phyloP scores from a whole-genome alignment of 2,113 vertebrate species.

The Piaya cayana region DNA sequence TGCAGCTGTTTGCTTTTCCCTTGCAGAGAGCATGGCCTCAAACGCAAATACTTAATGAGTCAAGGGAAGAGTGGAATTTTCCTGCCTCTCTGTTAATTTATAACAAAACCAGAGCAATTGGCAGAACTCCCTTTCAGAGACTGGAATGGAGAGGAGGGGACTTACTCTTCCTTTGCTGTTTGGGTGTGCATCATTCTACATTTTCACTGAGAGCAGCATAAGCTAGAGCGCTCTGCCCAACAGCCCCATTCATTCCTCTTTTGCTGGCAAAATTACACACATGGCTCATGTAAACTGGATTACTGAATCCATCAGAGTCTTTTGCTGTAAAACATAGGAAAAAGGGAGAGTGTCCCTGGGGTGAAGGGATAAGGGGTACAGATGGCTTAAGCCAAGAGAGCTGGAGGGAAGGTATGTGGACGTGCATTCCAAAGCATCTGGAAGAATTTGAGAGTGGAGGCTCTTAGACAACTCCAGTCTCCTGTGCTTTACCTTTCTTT shows the following conservation, averaged over 20 bases:
- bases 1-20: conserved; percentile 35
- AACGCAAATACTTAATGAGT: conserved; percentile 65
- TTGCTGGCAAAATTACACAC: accelerated
- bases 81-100: conserved; percentile 21
- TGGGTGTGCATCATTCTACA: accelerated
- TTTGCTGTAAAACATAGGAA: background rate
- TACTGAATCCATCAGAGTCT: background rate
- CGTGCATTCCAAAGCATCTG: background rate
- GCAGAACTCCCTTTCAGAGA: background rate
- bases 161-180: background rate
- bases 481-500: background rate
- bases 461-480: background rate
- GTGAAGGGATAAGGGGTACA: background rate
- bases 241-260: background rate
- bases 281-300: background rate
- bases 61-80: conserved; percentile 30
- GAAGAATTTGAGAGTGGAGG: background rate
- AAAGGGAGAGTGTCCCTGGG: background rate
- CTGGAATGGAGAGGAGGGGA: background rate
- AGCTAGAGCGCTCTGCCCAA: background rate
- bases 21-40: background rate
- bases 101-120: background rate
- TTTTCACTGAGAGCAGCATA: background rate
- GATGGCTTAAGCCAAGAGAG: background rate
- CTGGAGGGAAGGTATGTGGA: background rate